Percentiles rank a stretch among this genome's conserved stretches.
phyloP scores from a whole-genome alignment of 2,797 vertebrate genomes.

The Bovichtus variegatus region DNA sequence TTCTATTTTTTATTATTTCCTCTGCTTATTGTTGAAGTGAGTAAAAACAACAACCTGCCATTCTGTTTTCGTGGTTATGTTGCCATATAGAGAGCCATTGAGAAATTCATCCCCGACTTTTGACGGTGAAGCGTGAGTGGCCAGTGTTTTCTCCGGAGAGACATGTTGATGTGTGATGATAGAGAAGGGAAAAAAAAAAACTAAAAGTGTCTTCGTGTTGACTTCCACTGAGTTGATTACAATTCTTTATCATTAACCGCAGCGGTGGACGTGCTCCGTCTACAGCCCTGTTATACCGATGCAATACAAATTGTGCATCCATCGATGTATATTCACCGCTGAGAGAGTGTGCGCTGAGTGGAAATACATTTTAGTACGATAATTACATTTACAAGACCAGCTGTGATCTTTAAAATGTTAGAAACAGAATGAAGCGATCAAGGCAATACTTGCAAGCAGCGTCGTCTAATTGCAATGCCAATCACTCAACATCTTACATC shows the following conservation, averaged over 20 bases:
- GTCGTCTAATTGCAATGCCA: constrained; percentile 37
- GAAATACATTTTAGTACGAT: constrained; percentile 12
- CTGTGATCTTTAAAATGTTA: constrained; percentile 13
- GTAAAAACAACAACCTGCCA: constrained; percentile 53
- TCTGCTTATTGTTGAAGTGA: constrained; percentile 61
- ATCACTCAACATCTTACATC: constrained; percentile 20
- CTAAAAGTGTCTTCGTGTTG: constrained; percentile 53
- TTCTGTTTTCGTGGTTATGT: constrained; percentile 57
- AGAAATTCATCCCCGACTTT: constrained; percentile 68
- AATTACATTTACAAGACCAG: neutral
- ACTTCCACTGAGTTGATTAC: constrained; percentile 62
- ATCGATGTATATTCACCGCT: constrained; percentile 35
- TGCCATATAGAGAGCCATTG: constrained; percentile 65
- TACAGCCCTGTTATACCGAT: constrained; percentile 46
- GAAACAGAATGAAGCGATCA: neutral
- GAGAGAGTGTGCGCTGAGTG: constrained; percentile 1
- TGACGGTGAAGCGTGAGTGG: constrained; percentile 65
- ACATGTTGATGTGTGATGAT: constrained; percentile 53
- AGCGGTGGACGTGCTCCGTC: constrained; percentile 73
- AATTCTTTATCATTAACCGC: constrained; percentile 61
- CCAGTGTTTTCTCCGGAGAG: constrained; percentile 55
- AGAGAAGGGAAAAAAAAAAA: neutral
- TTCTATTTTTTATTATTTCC: constrained; percentile 67
- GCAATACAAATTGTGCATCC: constrained; percentile 60
- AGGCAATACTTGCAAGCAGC: constrained; percentile 20